Evolutionary conservation across 2,888 invertebrate species (phyloP), one percentile per base, ranked within the genome.

Genomic region (Calliphora vomitoria): DNA sequence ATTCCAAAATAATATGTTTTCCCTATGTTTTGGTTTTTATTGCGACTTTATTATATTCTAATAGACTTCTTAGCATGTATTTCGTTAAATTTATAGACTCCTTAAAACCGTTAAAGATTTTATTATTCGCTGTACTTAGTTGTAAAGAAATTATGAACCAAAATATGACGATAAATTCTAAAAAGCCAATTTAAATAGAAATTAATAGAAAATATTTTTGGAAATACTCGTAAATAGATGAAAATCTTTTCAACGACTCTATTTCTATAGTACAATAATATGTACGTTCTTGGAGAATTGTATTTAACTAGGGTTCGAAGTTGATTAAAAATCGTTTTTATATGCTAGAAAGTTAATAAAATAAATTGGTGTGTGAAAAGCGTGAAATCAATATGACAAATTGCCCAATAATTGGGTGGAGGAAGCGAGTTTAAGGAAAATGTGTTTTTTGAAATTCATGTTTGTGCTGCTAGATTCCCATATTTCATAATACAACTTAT

Each of bases 361-460:
- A 71, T n/a, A 62, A 71, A 58, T 78, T 82, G 20, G 20, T 44
- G 35, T 64, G 53, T 69, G 86, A 79, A 69, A 79, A 79, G 74
- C 86, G 69, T 86, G 86, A 86, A 86, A 86, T 82, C 62, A 82
- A 79, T 79, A 75, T 60, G 62, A 55, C 41, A 85, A 62, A 62
- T 71, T 85, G 60, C 5, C 20, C 41, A 82, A 62, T 62, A 31
- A 31, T 62, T 53, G n/a, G 2, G 0, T 11, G 58, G 41, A 41
- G 8, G 10, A 35, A 35, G 25, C 0, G 44, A 44, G 44, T 44
- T 10, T 8, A 44, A 44, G 4, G 35, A 35, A 5, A 35, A 6
- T 4, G 6, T 35, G 35, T 35, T 0, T 50, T 41, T 66, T 55
- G 8, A 11, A 44, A 44, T 44, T 44, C 11, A 44, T 44, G 4